These are phyloP conservation scores for Rhegmatorhina hoffmannsi DNA, from an alignment of 2,113 vertebrate species.

Conservation along the genomic window DNA sequence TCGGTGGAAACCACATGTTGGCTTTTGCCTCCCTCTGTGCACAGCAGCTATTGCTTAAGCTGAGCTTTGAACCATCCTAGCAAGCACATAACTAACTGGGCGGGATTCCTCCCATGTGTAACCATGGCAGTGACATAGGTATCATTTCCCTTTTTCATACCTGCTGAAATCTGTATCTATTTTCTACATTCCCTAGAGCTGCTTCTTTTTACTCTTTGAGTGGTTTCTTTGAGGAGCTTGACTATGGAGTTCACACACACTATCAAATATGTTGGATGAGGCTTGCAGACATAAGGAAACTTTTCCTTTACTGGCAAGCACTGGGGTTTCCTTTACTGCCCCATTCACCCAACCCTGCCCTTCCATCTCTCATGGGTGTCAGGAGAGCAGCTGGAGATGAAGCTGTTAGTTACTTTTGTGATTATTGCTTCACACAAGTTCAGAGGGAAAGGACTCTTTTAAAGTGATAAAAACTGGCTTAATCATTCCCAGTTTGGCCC, in stretches of 20 bases:
- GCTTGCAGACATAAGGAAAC: background rate
- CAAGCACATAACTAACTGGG: background rate
- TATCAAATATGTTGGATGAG: background rate
- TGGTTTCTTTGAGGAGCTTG: background rate
- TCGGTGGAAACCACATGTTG: background rate
- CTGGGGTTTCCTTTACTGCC: background rate
- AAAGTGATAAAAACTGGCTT: background rate
- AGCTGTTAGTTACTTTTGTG: background rate
- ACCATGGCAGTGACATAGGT: rapidly evolving
- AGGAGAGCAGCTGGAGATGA: background rate
- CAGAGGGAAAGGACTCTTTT: background rate
- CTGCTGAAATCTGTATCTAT: background rate
- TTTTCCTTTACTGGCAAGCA: background rate
- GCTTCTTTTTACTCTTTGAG: background rate
- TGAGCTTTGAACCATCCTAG: background rate
- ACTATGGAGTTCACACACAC: background rate
- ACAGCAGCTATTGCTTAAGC: background rate
- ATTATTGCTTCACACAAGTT: background rate
- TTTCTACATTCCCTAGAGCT: background rate
- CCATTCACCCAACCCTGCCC: background rate
- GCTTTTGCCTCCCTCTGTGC: background rate
- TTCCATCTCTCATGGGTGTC: background rate
- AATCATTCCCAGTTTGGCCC: background rate
- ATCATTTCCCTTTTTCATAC: background rate
- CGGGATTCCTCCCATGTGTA: background rate